phyloP scores from a whole-genome alignment of 1,140 invertebrate genomes.

The Drosophila elegans region DNA sequence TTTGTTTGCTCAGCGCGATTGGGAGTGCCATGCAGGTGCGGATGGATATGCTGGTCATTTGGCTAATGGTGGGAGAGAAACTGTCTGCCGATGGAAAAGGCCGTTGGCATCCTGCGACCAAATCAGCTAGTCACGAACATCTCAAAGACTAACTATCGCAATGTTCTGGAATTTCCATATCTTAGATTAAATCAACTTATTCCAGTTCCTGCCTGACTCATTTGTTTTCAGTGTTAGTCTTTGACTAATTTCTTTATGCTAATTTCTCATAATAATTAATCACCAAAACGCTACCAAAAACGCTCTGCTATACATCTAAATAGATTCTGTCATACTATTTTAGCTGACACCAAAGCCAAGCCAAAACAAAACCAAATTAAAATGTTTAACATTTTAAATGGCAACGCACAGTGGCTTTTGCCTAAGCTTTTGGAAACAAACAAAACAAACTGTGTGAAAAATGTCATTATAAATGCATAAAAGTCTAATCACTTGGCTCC shows the following conservation, averaged over 20 bases:
- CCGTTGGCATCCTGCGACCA: constrained; percentile 33
- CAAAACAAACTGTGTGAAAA: constrained; percentile 76
- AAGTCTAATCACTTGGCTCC: constrained; percentile 39
- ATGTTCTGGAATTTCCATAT: constrained; percentile 2
- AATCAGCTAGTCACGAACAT: constrained; percentile 4
- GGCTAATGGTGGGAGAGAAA: constrained; percentile 54
- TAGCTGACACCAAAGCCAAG: constrained; percentile 11
- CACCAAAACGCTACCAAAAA: constrained; percentile 26
- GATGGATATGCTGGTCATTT: constrained; percentile 52
- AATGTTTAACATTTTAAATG: constrained; percentile 64
- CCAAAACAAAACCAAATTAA: constrained; percentile 52
- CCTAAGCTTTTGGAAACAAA: constrained; percentile 49
- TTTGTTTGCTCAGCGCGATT: constrained; percentile 39
- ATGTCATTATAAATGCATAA: constrained; percentile 69
- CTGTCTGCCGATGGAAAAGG: constrained; percentile 11
- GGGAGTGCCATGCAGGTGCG: constrained; percentile 64
- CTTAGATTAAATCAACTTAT: constrained; percentile 3
- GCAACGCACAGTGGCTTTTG: constrained; percentile 21
- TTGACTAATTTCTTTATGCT: constrained; percentile 35
- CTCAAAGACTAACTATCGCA: background rate
- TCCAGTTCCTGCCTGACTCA: constrained; percentile 32
- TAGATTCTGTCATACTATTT: constrained; percentile 8
- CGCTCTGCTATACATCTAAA: constrained; percentile 29
- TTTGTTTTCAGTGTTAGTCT: constrained; percentile 25
- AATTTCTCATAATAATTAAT: constrained; percentile 40